A percentile compares a stretch with the other conserved stretches of the same genome.
These are phyloP conservation scores for Microvelia longipes DNA, from an alignment of 1,140 invertebrate genomes.

Conservation along the genomic window DNA sequence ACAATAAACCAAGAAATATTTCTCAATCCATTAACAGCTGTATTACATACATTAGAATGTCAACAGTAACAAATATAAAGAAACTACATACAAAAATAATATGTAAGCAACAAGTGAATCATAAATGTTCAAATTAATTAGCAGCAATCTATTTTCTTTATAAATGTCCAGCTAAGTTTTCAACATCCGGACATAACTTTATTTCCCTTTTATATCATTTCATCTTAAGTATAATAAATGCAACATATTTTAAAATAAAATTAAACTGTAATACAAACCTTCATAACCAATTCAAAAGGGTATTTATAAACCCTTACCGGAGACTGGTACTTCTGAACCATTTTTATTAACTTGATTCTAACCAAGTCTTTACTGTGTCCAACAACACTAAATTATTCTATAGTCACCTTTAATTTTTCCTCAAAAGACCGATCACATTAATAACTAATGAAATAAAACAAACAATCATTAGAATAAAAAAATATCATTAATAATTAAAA, in stretches of 20 bases:
- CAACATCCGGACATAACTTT: neutral
- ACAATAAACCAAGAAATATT: no score
- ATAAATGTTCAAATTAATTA: no score
- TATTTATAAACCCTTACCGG: conserved; percentile 92
- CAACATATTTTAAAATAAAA: neutral
- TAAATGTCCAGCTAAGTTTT: neutral
- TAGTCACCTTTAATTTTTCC: neutral
- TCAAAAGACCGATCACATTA: neutral
- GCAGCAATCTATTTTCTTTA: neutral
- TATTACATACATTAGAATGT: no score
- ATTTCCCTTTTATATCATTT: neutral
- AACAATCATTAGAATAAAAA: neutral
- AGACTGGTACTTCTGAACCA: conserved; percentile 95
- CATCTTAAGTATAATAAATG: neutral
- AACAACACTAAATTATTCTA: neutral
- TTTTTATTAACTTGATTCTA: conserved; percentile 27
- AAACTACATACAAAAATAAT: no score
- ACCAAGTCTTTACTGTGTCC: neutral
- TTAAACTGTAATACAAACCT: conserved; percentile 43
- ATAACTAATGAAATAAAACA: neutral
- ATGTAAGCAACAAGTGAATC: no score
- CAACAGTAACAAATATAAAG: no score
- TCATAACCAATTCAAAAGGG: conserved; percentile 92
- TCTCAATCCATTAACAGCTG: no score
- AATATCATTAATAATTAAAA: neutral